phyloP scores from a whole-genome alignment of 2,797 vertebrate species.

The Sebastes aleutianus region DNA sequence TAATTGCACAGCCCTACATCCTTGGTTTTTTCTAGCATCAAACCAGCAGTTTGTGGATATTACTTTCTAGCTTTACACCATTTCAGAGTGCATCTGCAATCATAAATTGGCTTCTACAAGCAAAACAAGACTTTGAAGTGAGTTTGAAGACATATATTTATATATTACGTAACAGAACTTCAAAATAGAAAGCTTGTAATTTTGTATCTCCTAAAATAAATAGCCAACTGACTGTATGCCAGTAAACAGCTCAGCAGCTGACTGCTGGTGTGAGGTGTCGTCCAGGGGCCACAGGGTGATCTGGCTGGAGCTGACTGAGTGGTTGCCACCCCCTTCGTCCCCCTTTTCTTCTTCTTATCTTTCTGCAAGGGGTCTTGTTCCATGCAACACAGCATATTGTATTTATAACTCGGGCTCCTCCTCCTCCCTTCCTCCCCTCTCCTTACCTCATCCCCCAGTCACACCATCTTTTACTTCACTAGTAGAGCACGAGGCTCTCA shows the following conservation, averaged over 20 bases:
- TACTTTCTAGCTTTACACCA: background rate
- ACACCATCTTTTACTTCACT: conserved; percentile 35
- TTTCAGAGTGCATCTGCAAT: background rate
- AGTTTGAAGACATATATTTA: background rate
- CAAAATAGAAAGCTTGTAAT: conserved; percentile 14
- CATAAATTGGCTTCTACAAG: background rate
- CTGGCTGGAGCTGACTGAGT: conserved; percentile 30
- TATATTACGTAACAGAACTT: background rate
- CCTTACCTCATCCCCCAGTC: conserved; percentile 38
- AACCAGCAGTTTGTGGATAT: background rate
- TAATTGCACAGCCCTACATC: background rate
- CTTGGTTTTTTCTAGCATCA: background rate
- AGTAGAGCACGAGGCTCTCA: conserved; percentile 1
- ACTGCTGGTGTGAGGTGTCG: conserved; percentile 59
- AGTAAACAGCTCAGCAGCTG: conserved; percentile 45
- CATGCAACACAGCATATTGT: conserved; percentile 81
- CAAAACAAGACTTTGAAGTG: background rate
- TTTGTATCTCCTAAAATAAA: conserved; percentile 22
- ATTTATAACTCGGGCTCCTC: conserved; percentile 79
- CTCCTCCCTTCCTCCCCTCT: background rate
- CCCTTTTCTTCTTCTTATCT: conserved; percentile 66
- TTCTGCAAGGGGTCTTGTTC: conserved; percentile 75
- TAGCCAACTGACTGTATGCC: background rate
- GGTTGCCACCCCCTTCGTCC: conserved; percentile 13
- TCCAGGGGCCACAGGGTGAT: conserved; percentile 49